phyloP scores from a whole-genome alignment of 2,797 vertebrate genomes.

The Pteronotus mesoamericanus region DNA sequence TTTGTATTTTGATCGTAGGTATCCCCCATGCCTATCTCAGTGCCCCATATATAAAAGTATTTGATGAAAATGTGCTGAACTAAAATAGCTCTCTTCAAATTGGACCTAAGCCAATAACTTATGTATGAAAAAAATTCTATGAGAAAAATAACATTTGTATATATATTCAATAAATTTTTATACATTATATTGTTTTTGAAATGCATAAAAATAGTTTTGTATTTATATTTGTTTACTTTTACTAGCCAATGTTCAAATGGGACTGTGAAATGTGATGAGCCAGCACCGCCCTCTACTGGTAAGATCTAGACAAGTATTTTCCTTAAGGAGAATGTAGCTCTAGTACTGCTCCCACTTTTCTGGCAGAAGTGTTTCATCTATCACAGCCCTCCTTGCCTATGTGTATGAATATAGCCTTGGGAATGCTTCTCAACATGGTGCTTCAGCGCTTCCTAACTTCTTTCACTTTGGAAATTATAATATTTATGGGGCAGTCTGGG shows the following conservation, averaged over 20 bases:
- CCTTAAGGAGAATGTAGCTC: neutral
- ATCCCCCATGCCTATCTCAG: neutral
- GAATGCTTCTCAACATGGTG: neutral
- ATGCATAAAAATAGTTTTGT: neutral
- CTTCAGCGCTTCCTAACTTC: neutral
- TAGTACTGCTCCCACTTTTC: neutral
- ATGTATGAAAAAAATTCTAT: neutral
- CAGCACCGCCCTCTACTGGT: constrained; percentile 80
- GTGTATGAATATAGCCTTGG: neutral
- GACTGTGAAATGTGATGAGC: constrained; percentile 84
- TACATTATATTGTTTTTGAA: neutral
- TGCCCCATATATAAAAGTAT: neutral
- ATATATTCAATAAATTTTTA: neutral
- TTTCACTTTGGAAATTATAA: neutral
- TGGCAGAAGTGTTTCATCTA: neutral
- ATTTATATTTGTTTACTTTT: constrained; percentile 60
- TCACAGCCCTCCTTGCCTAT: neutral
- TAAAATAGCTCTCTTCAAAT: neutral
- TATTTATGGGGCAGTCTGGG: neutral
- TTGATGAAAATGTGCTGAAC: neutral
- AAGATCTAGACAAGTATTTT: constrained; percentile 52
- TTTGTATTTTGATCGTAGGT: too few relatives aligned
- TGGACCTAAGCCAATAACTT: neutral
- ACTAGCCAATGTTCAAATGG: constrained; percentile 86
- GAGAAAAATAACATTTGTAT: neutral